Conservation (phyloP, 2,797 vertebrate genomes). For the Momotus momota region DNA sequence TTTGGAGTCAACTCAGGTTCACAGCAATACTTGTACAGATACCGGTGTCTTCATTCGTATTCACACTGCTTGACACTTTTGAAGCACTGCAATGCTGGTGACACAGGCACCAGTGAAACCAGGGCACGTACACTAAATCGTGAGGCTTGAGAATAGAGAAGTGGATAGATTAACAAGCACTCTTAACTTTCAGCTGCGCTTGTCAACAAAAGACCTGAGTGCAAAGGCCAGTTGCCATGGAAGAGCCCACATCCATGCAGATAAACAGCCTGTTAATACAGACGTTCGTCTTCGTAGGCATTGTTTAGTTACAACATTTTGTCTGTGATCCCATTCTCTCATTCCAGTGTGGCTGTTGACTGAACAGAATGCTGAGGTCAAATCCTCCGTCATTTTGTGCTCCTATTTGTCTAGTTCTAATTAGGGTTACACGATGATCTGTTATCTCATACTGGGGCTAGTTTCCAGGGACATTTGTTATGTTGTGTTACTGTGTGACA, state of each 20-base stretch:
- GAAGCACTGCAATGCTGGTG: not conserved
- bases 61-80: not conserved
- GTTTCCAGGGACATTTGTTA: not conserved
- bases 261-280: not conserved
- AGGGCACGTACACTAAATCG: rapidly evolving
- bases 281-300: rapidly evolving
- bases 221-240: not conserved
- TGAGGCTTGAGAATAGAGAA: not conserved
- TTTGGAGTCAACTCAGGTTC: not conserved
- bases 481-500: not conserved
- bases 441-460: not conserved
- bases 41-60: not conserved
- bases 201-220: not conserved
- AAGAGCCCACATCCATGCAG: not conserved
- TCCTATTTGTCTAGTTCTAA: not conserved
- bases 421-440: not conserved
- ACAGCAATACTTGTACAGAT: not conserved
- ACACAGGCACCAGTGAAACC: not conserved
- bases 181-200: not conserved
- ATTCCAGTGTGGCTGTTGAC: not conserved
- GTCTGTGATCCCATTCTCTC: not conserved
- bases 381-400: not conserved
- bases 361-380: not conserved
- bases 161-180: not conserved
- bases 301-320: not conserved